A percentile compares a stretch with the other conserved stretches of the same genome.
phyloP scores from a whole-genome alignment of 2,888 invertebrate species.

The Macrophya alboannulata region DNA sequence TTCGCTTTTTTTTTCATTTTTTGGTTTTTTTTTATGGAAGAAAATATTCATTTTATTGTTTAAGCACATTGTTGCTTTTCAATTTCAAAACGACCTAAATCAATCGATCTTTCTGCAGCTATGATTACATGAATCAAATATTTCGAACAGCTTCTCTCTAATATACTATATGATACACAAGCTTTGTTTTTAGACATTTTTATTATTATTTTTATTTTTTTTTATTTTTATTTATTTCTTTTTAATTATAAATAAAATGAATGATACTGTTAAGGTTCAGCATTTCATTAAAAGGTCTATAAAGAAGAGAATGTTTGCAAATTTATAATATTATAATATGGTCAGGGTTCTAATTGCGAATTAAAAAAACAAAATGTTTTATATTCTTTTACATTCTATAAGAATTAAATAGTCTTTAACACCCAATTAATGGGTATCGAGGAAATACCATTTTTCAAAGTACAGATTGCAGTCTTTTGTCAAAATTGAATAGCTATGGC shows the following conservation, averaged over 20 bases:
- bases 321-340: slow-evolving; percentile 20
- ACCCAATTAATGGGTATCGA: slow-evolving; percentile 40
- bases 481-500: slow-evolving; percentile 33
- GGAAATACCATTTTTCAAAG: slow-evolving; percentile 29
- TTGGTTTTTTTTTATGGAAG: slow-evolving; percentile 42
- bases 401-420: slow-evolving; percentile 40
- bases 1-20: background rate
- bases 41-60: slow-evolving; percentile 42
- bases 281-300: slow-evolving; percentile 23
- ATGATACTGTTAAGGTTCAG: slow-evolving; percentile 44
- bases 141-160: slow-evolving; percentile 28
- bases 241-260: slow-evolving; percentile 19
- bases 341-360: background rate
- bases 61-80: slow-evolving; percentile 50
- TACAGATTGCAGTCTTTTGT: slow-evolving; percentile 52
- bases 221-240: background rate
- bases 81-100: slow-evolving; percentile 32
- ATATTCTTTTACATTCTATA: slow-evolving; percentile 27
- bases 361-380: background rate
- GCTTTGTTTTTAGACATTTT: slow-evolving; percentile 17
- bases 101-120: slow-evolving; percentile 14
- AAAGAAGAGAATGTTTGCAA: slow-evolving; percentile 30
- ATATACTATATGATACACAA: slow-evolving; percentile 35
- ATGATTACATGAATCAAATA: slow-evolving; percentile 5
- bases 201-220: background rate